Base-by-base conservation (phyloP, 1,140 invertebrate genomes). In the Spodoptera litura region DNA sequence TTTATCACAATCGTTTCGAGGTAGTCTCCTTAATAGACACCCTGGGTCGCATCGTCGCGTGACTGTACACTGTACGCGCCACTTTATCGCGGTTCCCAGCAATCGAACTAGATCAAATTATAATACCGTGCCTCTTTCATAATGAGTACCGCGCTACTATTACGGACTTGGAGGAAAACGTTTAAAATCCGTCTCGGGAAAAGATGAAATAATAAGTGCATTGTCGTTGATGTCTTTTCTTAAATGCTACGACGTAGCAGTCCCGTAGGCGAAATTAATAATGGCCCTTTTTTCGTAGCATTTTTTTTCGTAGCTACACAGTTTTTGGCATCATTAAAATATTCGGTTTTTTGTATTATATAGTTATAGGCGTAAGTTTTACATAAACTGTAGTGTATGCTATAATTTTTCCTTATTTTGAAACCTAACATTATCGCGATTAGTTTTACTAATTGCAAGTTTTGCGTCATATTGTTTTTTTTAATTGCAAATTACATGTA, bases 191-290 rank as follows among this genome's bases (percentile, higher is more conserved):
- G 56, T 74, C 20, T 75, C 56, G 15, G 44, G 13, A 10, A 53
- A 56, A 31, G 25, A 55, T 62, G 52, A 12, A 11, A 44, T 62
- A 44, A 62, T 75, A 9, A 75, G 12, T 52, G 55, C 49, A 83
- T 52, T 64, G 72, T 70, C 88, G 88, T 89, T 89, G 87, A 89
- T 82, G 85, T 89, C 88, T 89, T 89, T 89, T 87, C 79, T 87
- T 80, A 83, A 83, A 82, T 71, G 74, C 61, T 73, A 73, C 79
- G 71, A 44, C 44, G 58, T 31, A 78, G 68, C 61, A 53, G 56
- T 64, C 49, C 58, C 56, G 51, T 79, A 49, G 56, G 56, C 51
- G 31, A 64, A 66, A 35, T 79, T 73, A 5, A 3, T 64, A 15
- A 38, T 10, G 13, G 35, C 55, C 38, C 31, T 56, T 38, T 53